Percentiles rank a stretch among this genome's conserved stretches.
Evolutionary conservation across 2,888 invertebrate genomes (phyloP).

Genomic region (Cataglyphis cursor): DNA sequence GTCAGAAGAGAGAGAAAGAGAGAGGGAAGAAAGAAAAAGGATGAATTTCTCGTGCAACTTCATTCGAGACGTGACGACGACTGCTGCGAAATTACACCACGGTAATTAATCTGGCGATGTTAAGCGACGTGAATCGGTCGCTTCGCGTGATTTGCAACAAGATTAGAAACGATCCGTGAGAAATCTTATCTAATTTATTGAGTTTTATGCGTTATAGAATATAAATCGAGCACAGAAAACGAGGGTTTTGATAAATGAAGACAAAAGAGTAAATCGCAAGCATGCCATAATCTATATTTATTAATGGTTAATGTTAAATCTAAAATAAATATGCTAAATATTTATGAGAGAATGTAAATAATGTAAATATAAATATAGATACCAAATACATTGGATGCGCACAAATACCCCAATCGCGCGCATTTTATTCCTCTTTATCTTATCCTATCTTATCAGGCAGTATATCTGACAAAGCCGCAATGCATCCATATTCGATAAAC

Average conservation of each 20-base stretch:
- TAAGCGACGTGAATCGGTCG: conserved; percentile 14
- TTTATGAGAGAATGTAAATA: conserved; percentile 57
- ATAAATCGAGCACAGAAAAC: not conserved
- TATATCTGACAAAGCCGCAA: conserved; percentile 53
- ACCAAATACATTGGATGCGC: conserved; percentile 32
- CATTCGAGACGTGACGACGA: conserved; percentile 32
- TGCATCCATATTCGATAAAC: conserved; percentile 61
- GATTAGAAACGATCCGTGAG: not conserved
- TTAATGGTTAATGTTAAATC: conserved; percentile 46
- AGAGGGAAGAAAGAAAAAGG: not conserved
- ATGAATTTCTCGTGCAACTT: conserved; percentile 33
- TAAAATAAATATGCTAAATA: conserved; percentile 59
- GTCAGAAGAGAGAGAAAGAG: not conserved
- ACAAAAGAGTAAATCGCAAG: not conserved
- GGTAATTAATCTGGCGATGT: conserved; percentile 39
- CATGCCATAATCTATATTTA: conserved; percentile 1
- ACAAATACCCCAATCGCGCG: not conserved
- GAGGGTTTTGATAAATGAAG: not conserved
- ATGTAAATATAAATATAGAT: conserved; percentile 47
- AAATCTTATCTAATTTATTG: not conserved
- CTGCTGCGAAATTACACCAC: conserved; percentile 41
- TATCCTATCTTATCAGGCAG: conserved; percentile 18
- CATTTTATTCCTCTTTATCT: conserved; percentile 20
- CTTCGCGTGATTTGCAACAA: conserved; percentile 6
- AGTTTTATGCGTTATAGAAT: not conserved